Evolutionary conservation across 2,888 invertebrate species (phyloP).

Genomic region (Trachelus stipa): DNA sequence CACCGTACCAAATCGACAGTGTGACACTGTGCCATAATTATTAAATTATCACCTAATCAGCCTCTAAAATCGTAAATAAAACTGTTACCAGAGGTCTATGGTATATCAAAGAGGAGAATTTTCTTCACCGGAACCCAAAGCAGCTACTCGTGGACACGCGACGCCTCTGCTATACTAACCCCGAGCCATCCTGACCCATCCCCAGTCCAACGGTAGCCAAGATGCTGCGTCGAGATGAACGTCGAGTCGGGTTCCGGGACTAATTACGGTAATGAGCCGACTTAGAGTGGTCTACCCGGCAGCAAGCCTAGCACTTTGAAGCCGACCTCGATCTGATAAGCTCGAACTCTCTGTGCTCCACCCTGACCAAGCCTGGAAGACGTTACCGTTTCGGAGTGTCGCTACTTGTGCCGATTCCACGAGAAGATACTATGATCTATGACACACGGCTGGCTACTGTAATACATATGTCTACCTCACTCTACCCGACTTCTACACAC

Average conservation of each 20-base stretch:
- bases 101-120: background rate
- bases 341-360: background rate
- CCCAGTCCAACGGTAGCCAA: conserved; percentile 22
- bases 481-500: conserved; percentile 22
- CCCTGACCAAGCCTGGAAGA: background rate
- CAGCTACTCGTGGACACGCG: conserved; percentile 28
- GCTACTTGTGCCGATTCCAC: conserved; percentile 29
- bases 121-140: background rate
- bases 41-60: background rate
- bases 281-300: conserved; percentile 32
- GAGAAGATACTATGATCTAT: conserved; percentile 52
- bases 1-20: background rate
- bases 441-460: conserved; percentile 42
- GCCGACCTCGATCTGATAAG: conserved; percentile 56
- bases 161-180: conserved; percentile 26
- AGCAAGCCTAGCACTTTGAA: conserved; percentile 48
- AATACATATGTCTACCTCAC: conserved; percentile 18
- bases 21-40: background rate
- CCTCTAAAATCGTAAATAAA: background rate
- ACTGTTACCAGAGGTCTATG: background rate
- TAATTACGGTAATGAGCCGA: conserved; percentile 59
- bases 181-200: conserved; percentile 8
- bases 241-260: conserved; percentile 40
- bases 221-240: conserved; percentile 48
- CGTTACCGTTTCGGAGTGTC: conserved; percentile 17